Percentiles rank a stretch among this genome's conserved stretches.
Conservation (phyloP, 2,797 vertebrate species). For the Thripadectes ignobilis region DNA sequence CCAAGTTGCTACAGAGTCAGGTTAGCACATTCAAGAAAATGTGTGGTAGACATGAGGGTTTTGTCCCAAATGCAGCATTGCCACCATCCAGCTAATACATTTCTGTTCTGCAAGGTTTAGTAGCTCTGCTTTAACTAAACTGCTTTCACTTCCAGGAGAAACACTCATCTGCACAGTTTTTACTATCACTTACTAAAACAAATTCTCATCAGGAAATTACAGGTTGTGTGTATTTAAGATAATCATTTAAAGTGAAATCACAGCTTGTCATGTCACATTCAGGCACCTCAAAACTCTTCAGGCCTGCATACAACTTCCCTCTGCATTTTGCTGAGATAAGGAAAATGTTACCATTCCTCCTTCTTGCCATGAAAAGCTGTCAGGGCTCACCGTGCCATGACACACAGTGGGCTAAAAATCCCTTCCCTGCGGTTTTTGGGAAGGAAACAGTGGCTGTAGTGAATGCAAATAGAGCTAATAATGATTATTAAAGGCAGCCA, state of each 20-base stretch:
- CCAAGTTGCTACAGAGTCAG: background rate
- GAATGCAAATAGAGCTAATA: background rate
- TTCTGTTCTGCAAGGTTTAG: background rate
- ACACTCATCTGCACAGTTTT: background rate
- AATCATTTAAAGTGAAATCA: background rate
- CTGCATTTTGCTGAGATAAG: background rate
- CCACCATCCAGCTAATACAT: background rate
- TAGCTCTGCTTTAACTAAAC: background rate
- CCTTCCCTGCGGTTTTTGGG: background rate
- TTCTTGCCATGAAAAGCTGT: background rate
- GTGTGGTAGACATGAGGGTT: background rate
- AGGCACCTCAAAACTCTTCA: background rate
- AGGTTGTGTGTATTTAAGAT: background rate
- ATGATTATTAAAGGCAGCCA: background rate
- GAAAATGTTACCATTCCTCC: background rate
- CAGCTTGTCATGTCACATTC: background rate
- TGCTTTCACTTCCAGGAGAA: background rate
- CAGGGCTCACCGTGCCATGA: background rate
- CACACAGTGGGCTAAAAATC: background rate
- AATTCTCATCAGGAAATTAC: background rate
- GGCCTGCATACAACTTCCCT: no score
- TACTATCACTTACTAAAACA: background rate
- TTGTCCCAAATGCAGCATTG: background rate
- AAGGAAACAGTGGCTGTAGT: background rate
- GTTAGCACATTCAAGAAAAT: background rate